phyloP scores from a whole-genome alignment of 2,888 invertebrate species.

The Chrysodeixis includens region DNA sequence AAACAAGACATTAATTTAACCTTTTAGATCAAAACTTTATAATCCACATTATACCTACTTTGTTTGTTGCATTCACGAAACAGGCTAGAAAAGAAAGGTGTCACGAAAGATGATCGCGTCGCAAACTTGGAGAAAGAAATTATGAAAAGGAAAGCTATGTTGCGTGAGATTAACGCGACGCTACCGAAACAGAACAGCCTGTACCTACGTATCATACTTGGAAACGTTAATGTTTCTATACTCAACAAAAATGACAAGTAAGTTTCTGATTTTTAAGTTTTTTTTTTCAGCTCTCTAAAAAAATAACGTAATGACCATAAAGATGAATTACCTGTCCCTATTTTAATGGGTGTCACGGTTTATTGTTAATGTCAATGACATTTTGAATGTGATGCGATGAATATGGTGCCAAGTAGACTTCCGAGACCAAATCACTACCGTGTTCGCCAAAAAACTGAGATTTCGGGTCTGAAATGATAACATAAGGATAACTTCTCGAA shows the following conservation, averaged over 20 bases:
- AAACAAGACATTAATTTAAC: too few relatives aligned
- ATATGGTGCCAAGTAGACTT: too few relatives aligned
- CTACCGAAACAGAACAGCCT: conserved; percentile 97
- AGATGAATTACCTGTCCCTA: too few relatives aligned
- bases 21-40: too few relatives aligned
- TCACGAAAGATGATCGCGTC: conserved; percentile 88
- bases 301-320: too few relatives aligned
- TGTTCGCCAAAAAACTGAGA: too few relatives aligned
- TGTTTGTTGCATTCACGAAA: neutral
- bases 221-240: conserved; percentile 99
- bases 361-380: too few relatives aligned
- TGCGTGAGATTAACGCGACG: conserved; percentile 97
- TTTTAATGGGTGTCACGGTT: too few relatives aligned
- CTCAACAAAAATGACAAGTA: conserved; percentile 98
- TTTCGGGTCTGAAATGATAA: too few relatives aligned
- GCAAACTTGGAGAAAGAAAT: conserved; percentile 93
- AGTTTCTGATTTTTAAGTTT: conserved; percentile 68
- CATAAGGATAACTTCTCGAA: too few relatives aligned
- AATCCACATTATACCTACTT: neutral
- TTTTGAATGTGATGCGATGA: too few relatives aligned
- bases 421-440: too few relatives aligned
- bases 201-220: conserved; percentile 96
- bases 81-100: conserved; percentile 81
- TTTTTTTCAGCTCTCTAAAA: neutral
- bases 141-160: conserved; percentile 94